These are phyloP conservation scores for Andricus quercusramuli DNA, from an alignment of 2,888 invertebrate species.

Conservation along the genomic window DNA sequence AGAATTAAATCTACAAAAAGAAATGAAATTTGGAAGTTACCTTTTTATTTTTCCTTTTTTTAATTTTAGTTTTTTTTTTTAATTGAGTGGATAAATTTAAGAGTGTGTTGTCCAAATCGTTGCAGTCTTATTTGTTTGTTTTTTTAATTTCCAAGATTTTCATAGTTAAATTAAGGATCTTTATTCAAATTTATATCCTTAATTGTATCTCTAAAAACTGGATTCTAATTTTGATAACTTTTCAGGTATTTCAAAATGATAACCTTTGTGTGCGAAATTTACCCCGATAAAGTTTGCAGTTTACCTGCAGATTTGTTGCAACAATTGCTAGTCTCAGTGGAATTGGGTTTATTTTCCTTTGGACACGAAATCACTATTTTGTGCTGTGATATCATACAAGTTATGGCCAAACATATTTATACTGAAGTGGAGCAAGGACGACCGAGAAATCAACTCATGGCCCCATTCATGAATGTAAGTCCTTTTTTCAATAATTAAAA, in stretches of 20 bases:
- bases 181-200: constrained; percentile 7
- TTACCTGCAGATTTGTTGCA: constrained; percentile 80
- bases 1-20: no score
- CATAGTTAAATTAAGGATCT: background rate
- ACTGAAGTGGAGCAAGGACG: constrained; percentile 67
- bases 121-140: no score
- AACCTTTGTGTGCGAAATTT: constrained; percentile 83
- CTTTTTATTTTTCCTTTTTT: no score
- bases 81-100: no score
- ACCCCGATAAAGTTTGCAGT: constrained; percentile 82
- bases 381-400: constrained; percentile 82
- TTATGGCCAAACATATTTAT: constrained; percentile 80
- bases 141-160: no score
- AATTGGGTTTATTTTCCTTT: constrained; percentile 82
- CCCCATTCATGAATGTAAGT: constrained; percentile 79
- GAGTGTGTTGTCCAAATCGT: no score
- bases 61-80: no score
- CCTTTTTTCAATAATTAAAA: background rate
- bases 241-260: constrained; percentile 82
- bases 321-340: constrained; percentile 81
- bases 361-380: constrained; percentile 81
- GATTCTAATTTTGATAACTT: constrained; percentile 20
- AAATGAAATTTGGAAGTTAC: no score
- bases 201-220: background rate
- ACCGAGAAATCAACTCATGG: constrained; percentile 76